Evolutionary conservation across 2,797 vertebrate genomes (phyloP).

Genomic region (Gymnothorax javanicus): DNA sequence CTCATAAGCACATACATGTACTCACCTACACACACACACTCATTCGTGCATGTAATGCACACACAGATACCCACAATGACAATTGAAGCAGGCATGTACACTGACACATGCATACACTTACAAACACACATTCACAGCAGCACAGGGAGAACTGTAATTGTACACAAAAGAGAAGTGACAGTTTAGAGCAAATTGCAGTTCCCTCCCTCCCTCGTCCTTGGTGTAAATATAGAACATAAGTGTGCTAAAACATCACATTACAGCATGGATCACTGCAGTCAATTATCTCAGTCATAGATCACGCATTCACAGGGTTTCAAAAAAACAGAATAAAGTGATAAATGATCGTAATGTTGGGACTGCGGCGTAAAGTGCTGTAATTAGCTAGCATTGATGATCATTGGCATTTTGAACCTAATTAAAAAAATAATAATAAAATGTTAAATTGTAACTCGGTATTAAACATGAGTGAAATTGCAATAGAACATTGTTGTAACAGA

Average conservation of each 20-base stretch:
- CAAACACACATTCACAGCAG: no score
- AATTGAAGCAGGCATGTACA: no score
- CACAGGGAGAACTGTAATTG: no score
- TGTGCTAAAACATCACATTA: constrained; percentile 6
- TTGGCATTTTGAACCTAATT: constrained; percentile 30
- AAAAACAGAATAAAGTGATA: constrained; percentile 19
- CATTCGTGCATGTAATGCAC: no score
- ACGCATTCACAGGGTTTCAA: constrained; percentile 5
- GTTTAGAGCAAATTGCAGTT: not conserved
- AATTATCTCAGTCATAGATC: constrained; percentile 29
- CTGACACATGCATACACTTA: no score
- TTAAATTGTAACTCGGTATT: not conserved
- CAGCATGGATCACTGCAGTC: constrained; percentile 16
- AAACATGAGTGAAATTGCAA: constrained; percentile 6
- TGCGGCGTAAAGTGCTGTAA: constrained; percentile 21
- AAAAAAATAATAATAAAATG: not conserved
- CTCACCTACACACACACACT: no score
- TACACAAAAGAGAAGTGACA: no score
- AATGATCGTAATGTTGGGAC: constrained; percentile 26
- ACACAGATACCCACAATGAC: no score
- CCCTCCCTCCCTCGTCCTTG: not conserved
- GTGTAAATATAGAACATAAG: constrained; percentile 7
- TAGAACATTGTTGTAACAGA: not conserved
- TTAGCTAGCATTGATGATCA: constrained; percentile 29
- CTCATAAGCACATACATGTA: no score